Evolutionary conservation across 2,113 vertebrate genomes (phyloP), one percentile per base, ranked within the genome.

Genomic region (Tachuris rubrigastra): DNA sequence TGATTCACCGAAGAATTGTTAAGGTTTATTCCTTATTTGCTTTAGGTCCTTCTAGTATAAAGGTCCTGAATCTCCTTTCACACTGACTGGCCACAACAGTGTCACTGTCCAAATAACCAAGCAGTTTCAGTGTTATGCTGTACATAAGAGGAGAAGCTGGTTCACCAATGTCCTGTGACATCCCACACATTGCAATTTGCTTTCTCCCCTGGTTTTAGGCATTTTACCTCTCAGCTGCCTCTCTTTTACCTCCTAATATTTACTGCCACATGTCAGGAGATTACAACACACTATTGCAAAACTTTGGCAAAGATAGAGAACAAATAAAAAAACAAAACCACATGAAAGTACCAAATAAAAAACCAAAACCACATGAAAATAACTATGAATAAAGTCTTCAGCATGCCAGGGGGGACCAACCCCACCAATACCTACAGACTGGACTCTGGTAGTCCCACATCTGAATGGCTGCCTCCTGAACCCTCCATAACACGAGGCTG

Each of bases 401-500:
- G 15, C 2, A 10, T n/a, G 53, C 10, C 3, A n/a, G 12, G 23
- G 8, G 31, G 16, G 8, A 42, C 10, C 25, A 55, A 73, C 49
- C 50, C 27, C 42, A 35, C 14, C 28, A 22, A 0, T 19, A 13
- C 42, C 30, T 7, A 37, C 12, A 23, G n/a, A 18, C 5, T 79
- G 76, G 44, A 14, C 20, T 12, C n/a, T 12, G 0, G 44, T 62
- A 23, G 8, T 73, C 19, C 12, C 5, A 15, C 19, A 53, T 3
- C 9, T 30, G 6, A 41, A n/a, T 7, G 1, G 17, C 49, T 58
- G 20, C 23, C 44, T 55, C 55, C 66, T 16, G 17, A 41, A 10
- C 4, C 22, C 9, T 39, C 24, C 7, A 6, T 0, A 8, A 30
- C 75, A 14, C 1, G 1, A 50, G 49, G 55, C 25, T 67, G 14